Base-by-base conservation (phyloP, 1,140 invertebrate genomes). In the Cyclina sinensis region DNA sequence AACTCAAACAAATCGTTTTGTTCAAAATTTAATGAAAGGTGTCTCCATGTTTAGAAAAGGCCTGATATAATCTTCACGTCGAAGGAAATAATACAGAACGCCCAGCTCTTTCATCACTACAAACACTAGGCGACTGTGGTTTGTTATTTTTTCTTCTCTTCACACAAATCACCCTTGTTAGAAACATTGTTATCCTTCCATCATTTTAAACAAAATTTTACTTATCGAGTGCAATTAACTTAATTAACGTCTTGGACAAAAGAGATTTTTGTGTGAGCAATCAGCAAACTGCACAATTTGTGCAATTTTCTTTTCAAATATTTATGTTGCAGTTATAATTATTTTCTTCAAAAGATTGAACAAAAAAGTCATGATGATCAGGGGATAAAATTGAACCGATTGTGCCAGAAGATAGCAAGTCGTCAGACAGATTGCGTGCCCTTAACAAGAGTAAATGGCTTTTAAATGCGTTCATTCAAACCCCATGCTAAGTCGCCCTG, bases 1-100 rank as follows among this genome's bases (percentile, higher is more conserved):
- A 70, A 70, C 30, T 37, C 1, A 21, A 39, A 70, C 65, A 70
- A 35, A 11, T 16, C 4, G 24, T 37, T 37, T 70, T 70, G 32
- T 35, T 70, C 12, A 35, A 2, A 70, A 70, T 27, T 70, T 70
- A 37, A 70, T 70, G 65, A 70, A 37, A 70, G 65, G 32, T 70
- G 65, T 70, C 65, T 70, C 65, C 32, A 21, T 18, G 65, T 27
- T 27, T 24, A 54, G 21, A 12, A 11, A 54, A 3, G 59, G 59
- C 24, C 4, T 37, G 65, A 70, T 70, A 70, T 70, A 70, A 70
- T 70, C 65, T n/a, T 35, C 65, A n/a, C 21, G 65, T 70, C 65
- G 37, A 35, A 70, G 24, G 3, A 62, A 24, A 27, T 5, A 18
- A 21, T 21, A 57, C 35, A 37, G 27, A 70, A 35, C 21, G 35